Percentiles rank a stretch among this genome's conserved stretches.
Evolutionary conservation across 2,888 invertebrate genomes (phyloP).

Genomic region (Pseudococcus viburni): DNA sequence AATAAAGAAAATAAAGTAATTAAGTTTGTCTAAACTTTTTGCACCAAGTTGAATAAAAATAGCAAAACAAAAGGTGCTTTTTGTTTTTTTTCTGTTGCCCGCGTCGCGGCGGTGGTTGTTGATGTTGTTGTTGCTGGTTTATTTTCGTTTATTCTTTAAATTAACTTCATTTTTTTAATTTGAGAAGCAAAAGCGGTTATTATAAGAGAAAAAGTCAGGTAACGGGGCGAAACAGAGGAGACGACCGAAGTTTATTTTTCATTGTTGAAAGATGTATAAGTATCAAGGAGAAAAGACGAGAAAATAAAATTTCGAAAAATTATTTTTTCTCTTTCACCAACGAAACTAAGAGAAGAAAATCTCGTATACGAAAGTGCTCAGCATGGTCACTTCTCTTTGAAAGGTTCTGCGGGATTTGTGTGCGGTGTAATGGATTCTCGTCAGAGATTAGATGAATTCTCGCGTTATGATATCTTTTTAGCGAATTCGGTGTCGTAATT

Average conservation of each 20-base stretch:
- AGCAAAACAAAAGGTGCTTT: conserved; percentile 28
- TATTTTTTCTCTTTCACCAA: not conserved
- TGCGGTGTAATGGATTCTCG: too few relatives aligned
- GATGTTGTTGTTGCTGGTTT: not conserved
- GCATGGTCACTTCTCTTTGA: not conserved
- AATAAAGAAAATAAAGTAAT: conserved; percentile 52
- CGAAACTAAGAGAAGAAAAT: not conserved
- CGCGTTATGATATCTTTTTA: too few relatives aligned
- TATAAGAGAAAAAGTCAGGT: not conserved
- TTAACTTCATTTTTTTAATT: conserved; percentile 47
- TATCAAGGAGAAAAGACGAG: not conserved
- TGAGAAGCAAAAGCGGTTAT: not conserved
- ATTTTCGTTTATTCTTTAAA: conserved; percentile 39
- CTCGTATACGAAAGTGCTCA: not conserved
- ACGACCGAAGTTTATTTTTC: not conserved
- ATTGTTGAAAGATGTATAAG: not conserved
- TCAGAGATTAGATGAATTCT: too few relatives aligned
- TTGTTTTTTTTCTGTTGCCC: not conserved
- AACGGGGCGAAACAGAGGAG: not conserved
- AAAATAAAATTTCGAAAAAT: not conserved
- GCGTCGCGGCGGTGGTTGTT: not conserved
- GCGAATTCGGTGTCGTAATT: too few relatives aligned
- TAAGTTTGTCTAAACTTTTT: conserved; percentile 47
- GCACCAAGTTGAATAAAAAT: conserved; percentile 33
- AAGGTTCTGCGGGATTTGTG: too few relatives aligned